Percentiles rank a stretch among this genome's conserved stretches.
Evolutionary conservation across 2,113 vertebrate species (phyloP).

Genomic region (Sinocyclocheilus anshuiensis): DNA sequence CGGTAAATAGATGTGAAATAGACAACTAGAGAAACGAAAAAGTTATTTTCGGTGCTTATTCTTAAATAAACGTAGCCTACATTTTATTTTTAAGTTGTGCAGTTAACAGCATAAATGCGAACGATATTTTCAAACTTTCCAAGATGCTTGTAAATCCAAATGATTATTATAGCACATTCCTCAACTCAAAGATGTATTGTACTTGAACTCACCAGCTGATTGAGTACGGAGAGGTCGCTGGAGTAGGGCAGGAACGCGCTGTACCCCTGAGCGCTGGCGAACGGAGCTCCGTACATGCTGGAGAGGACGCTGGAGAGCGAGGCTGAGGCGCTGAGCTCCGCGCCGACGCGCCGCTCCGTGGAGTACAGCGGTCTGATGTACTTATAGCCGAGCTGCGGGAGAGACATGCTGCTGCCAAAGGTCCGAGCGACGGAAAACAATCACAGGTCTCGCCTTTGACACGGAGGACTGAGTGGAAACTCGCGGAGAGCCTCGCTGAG

Average conservation of each 20-base stretch:
- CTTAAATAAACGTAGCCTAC: neutral
- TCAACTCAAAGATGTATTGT: neutral
- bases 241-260: constrained; percentile 94
- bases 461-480: constrained; percentile 78
- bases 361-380: constrained; percentile 93
- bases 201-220: constrained; percentile 86
- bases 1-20: neutral
- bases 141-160: neutral
- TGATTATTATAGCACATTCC: no score
- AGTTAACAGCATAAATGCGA: neutral
- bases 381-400: constrained; percentile 95
- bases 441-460: constrained; percentile 65
- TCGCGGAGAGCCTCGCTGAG: constrained; percentile 65
- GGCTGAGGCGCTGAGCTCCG: constrained; percentile 87
- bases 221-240: constrained; percentile 89
- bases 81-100: neutral
- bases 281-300: constrained; percentile 90
- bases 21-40: neutral
- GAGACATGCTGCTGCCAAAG: constrained; percentile 84
- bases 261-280: constrained; percentile 88
- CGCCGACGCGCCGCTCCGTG: constrained; percentile 84
- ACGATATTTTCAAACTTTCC: neutral
- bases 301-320: constrained; percentile 90
- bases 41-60: neutral
- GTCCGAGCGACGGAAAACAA: constrained; percentile 73